phyloP scores from a whole-genome alignment of 2,888 invertebrate species.

The Drosophila colorata region DNA sequence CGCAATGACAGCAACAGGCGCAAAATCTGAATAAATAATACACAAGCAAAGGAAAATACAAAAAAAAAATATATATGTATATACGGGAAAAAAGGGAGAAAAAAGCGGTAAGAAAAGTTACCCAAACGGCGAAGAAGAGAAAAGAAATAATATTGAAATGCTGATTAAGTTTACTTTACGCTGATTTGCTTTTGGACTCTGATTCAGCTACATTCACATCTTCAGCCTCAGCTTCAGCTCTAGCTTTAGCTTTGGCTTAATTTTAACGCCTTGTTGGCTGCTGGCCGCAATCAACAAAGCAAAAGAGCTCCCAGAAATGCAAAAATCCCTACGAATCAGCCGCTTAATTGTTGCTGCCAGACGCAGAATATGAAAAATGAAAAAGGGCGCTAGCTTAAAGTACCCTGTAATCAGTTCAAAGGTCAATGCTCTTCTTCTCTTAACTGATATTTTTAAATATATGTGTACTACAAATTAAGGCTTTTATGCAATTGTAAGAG shows the following conservation, averaged over 20 bases:
- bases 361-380: neutral
- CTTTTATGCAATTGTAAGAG: no score
- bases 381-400: neutral
- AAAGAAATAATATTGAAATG: constrained; percentile 74
- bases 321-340: constrained; percentile 36
- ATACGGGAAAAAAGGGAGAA: constrained; percentile 1
- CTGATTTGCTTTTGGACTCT: constrained; percentile 53
- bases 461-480: no score
- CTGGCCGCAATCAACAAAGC: constrained; percentile 72
- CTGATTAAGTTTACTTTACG: constrained; percentile 77
- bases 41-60: neutral
- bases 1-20: constrained; percentile 76
- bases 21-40: constrained; percentile 79
- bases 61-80: neutral
- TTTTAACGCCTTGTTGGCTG: constrained; percentile 54
- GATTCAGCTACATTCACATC: constrained; percentile 11
- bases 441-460: no score
- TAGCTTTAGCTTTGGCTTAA: constrained; percentile 39
- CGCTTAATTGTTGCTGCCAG: constrained; percentile 49
- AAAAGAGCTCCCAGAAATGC: constrained; percentile 24
- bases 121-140: constrained; percentile 4
- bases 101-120: constrained; percentile 40
- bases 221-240: constrained; percentile 15
- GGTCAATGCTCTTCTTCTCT: no score
- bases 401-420: neutral